Evolutionary conservation across 2,888 invertebrate genomes (phyloP), one percentile per base, ranked within the genome.

Genomic region (Stenodera caucasica): DNA sequence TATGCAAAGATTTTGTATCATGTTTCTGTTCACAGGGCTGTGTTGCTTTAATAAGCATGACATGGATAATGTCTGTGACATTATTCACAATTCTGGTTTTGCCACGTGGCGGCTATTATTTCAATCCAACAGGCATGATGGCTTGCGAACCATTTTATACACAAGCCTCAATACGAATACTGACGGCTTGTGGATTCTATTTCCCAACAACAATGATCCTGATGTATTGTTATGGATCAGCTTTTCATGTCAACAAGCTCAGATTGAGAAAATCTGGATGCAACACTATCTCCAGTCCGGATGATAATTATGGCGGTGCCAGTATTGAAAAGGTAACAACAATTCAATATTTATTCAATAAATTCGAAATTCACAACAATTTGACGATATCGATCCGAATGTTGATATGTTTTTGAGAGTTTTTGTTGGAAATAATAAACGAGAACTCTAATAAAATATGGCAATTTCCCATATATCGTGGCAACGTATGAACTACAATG

Each of bases 151-250:
- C 94, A 30, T 93, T 93, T 78, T 94, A 92, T 78, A 88, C 90
- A 72, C 87, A 90, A 75, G 81, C 84, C 40, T 84, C 84, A 75
- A 84, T 83, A 77, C 88, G 93, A 75, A 93, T 93, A 72, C 82
- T 94, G 68, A 88, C 93, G 61, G 92, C 92, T 72, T 94, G 93
- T 80, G 89, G 91, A 64, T 91, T 94, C 81, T 94, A 94, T 80
- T 94, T 94, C 74, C 93, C 94, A 21, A 93, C 94, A 26, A 93
- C 93, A 30, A 93, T 94, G 93, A 91, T 92, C 63, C 83, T 94
- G 73, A 93, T 93, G 92, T 94, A 94, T 79, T 93, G 93, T 81
- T 94, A 94, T 76, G 93, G 93, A 32, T 92, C 92, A 21, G 93
- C 93, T 53, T 93, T 93, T 78, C 93, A 93, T 81, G 91, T 92